These are phyloP conservation scores for Lasioglossum leucozonium DNA, from an alignment of 2,888 invertebrate species.

Conservation along the genomic window DNA sequence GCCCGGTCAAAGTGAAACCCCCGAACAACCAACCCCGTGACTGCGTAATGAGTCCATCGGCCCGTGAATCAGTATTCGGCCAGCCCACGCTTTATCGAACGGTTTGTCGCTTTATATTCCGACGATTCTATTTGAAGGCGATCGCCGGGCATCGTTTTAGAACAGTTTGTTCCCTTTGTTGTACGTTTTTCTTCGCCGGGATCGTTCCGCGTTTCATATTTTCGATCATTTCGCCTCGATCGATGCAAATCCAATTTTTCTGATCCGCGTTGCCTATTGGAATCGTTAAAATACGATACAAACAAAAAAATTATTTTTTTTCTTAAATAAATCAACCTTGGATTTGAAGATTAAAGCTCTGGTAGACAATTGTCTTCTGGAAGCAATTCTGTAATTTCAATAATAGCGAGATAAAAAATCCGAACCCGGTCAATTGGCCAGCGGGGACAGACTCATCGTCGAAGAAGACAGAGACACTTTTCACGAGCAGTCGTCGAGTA, in stretches of 20 bases:
- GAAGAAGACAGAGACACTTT: neutral
- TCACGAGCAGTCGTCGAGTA: constrained; percentile 27
- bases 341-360: no score
- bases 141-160: neutral
- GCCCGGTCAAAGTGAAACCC: constrained; percentile 38
- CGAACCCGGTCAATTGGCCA: no score
- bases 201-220: neutral
- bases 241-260: neutral
- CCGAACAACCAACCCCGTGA: constrained; percentile 4
- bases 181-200: neutral
- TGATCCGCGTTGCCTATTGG: neutral
- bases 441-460: neutral
- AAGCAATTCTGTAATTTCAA: no score
- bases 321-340: no score
- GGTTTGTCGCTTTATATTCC: constrained; percentile 13
- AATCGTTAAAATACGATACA: neutral
- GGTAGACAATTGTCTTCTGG: no score
- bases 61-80: constrained; percentile 18
- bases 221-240: neutral
- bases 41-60: constrained; percentile 36
- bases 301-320: neutral
- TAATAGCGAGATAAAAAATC: no score
- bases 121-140: constrained; percentile 6
- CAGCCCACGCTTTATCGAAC: constrained; percentile 29
- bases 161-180: neutral